These are phyloP conservation scores for Platichthys flesus DNA, from an alignment of 2,113 vertebrate species.

Conservation along the genomic window DNA sequence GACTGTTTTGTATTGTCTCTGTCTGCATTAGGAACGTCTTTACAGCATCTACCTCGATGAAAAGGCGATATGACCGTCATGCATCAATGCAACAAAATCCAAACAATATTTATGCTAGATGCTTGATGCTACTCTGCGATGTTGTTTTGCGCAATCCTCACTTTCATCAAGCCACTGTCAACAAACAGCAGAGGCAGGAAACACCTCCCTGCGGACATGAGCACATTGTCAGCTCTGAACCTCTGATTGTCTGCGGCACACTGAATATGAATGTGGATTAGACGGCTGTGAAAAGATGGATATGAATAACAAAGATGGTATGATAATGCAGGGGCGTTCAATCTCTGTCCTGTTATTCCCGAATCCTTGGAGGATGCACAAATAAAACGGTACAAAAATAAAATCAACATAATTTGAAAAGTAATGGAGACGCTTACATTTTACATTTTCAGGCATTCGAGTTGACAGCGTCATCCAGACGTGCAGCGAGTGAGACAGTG, in stretches of 20 bases:
- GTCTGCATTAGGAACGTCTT: background rate
- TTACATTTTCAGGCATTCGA: slow-evolving; percentile 18
- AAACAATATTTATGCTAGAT: slow-evolving; percentile 7
- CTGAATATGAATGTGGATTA: slow-evolving; percentile 63
- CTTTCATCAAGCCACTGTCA: slow-evolving; percentile 50
- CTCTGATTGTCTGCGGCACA: slow-evolving; percentile 50
- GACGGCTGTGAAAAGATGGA: slow-evolving; percentile 48
- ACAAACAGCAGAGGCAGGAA: slow-evolving; percentile 51
- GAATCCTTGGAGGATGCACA: slow-evolving; percentile 19
- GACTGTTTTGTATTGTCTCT: slow-evolving; percentile 3
- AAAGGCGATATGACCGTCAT: background rate
- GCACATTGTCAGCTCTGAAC: slow-evolving; percentile 41
- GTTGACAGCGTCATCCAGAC: slow-evolving; percentile 7
- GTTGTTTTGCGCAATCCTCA: slow-evolving; percentile 35
- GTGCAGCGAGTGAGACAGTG: slow-evolving; percentile 17
- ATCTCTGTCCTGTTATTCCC: slow-evolving; percentile 48
- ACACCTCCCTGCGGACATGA: slow-evolving; percentile 55
- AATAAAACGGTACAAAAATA: slow-evolving; percentile 37
- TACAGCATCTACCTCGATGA: slow-evolving; percentile 12
- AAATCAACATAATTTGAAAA: slow-evolving; percentile 41
- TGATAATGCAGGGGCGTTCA: slow-evolving; percentile 33
- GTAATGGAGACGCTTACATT: slow-evolving; percentile 19
- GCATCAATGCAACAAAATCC: background rate
- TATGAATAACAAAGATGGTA: slow-evolving; percentile 66
- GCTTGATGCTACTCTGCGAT: slow-evolving; percentile 15